A percentile compares a stretch with the other conserved stretches of the same genome.
Evolutionary conservation across 2,888 invertebrate species (phyloP).

Genomic region (Elysia crispata): DNA sequence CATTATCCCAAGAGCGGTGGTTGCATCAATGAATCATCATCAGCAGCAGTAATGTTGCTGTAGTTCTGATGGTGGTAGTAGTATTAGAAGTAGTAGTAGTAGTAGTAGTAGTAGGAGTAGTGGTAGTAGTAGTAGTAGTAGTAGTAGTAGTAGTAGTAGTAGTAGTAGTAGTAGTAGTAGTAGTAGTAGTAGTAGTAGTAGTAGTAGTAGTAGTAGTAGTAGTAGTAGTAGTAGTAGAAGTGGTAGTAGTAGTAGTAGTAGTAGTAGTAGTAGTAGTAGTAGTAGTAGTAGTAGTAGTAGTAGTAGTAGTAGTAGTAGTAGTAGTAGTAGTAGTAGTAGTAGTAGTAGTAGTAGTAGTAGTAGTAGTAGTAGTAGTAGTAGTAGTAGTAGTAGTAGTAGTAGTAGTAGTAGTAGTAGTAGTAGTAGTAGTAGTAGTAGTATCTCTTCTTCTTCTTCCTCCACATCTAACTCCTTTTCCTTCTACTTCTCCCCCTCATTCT

Average conservation of each 20-base stretch:
- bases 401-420: not conserved
- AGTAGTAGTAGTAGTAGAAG: constrained; percentile 9
- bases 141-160: constrained; percentile 9
- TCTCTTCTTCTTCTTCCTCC: not conserved
- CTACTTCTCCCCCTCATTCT: not conserved
- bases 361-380: constrained; percentile 1
- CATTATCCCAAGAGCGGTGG: no score
- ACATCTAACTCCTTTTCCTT: not conserved
- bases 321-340: constrained; percentile 4
- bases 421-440: not conserved
- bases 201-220: constrained; percentile 4
- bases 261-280: constrained; percentile 9
- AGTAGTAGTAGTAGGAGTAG: no score
- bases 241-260: constrained; percentile 9
- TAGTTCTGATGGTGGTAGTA: no score
- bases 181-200: constrained; percentile 9
- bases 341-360: constrained; percentile 4
- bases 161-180: constrained; percentile 4
- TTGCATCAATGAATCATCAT: no score
- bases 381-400: not conserved
- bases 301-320: constrained; percentile 9
- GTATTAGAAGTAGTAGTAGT: no score
- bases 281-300: constrained; percentile 3
- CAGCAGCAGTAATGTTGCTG: no score
- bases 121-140: constrained; percentile 9